Base-by-base conservation (phyloP, 2,797 vertebrate genomes). In the Myotis myotis region DNA sequence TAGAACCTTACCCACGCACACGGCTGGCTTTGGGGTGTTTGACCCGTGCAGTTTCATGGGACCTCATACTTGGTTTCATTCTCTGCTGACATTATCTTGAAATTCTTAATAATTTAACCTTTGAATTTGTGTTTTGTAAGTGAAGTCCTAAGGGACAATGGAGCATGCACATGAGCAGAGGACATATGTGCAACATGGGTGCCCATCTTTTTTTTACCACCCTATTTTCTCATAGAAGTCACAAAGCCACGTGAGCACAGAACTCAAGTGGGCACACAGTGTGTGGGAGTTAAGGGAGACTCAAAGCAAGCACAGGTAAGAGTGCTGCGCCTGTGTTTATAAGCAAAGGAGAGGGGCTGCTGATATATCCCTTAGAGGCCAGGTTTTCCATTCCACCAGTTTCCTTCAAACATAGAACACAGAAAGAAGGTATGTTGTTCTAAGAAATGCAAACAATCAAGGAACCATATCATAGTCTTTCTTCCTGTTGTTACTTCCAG, bases 41-140 rank as follows among this genome's bases (percentile, higher is more conserved):
- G 74, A 44, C 36, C 25, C 19, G 3, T 41, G 6, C 1, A 68
- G 15, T 76, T 6, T 30, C 36, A 36, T 0, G 44, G 36, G 2
- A 38, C 28, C 11, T n/a, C 36, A 30, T 10, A 47, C 6, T 83
- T 75, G 33, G 22, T 81, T 19, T 83, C 30, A 25, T 64, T 62
- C 5, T 78, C 33, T 74, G n/a, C n/a, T 92, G 36, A 57, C 23
- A 47, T 6, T 19, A 38, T 82, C 62, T 91, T 83, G 75, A 88
- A 80, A 93, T 80, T 68, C 53, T 89, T 92, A 66, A 47, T 80
- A 41, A 79, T 75, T 51, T 74, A 82, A 75, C 83, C 57, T 79
- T 79, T 60, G 57, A 55, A 23, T 57, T 62, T 68, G 2, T 87
- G 23, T 80, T 91, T 57, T 38, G 1, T 38, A 55, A 80, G 38